Conservation (phyloP, 2,888 invertebrate species). For the Chaetogeoica ovagalla region DNA sequence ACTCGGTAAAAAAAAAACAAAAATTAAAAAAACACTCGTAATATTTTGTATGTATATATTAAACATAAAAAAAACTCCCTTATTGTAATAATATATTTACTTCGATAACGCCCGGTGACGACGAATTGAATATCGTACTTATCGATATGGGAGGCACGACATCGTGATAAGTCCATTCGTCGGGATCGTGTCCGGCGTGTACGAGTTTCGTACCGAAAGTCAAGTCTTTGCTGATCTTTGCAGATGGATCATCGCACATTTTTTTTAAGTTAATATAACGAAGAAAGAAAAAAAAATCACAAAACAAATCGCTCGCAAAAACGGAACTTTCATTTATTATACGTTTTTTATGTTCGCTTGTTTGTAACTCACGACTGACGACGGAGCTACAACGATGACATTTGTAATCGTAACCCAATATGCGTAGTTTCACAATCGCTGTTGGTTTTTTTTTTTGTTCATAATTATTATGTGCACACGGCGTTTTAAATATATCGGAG, state of each 20-base stretch:
- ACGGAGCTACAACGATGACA: too few species aligned
- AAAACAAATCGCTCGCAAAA: not conserved
- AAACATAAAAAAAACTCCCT: too few species aligned
- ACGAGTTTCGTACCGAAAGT: conserved; percentile 85
- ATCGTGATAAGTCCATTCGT: conserved; percentile 81
- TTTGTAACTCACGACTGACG: not conserved
- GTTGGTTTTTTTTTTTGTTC: too few species aligned
- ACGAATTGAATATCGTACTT: conserved; percentile 89
- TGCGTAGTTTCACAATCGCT: too few species aligned
- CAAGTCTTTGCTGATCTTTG: conserved; percentile 16
- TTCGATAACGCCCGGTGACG: conserved; percentile 23
- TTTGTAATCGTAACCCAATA: too few species aligned
- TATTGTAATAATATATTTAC: conserved; percentile 11
- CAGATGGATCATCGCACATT: conserved; percentile 82
- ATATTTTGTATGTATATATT: too few species aligned
- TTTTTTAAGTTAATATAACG: conserved; percentile 68
- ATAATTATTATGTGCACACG: too few species aligned
- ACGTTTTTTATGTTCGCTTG: not conserved
- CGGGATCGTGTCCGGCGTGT: conserved; percentile 88
- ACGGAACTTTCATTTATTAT: not conserved
- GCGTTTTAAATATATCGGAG: too few species aligned
- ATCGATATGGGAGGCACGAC: conserved; percentile 88
- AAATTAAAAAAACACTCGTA: too few species aligned
- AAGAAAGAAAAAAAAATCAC: too few species aligned
- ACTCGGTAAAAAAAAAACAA: too few species aligned